phyloP scores from a whole-genome alignment of 1,140 invertebrate species.

The Drosophila bipectinata region DNA sequence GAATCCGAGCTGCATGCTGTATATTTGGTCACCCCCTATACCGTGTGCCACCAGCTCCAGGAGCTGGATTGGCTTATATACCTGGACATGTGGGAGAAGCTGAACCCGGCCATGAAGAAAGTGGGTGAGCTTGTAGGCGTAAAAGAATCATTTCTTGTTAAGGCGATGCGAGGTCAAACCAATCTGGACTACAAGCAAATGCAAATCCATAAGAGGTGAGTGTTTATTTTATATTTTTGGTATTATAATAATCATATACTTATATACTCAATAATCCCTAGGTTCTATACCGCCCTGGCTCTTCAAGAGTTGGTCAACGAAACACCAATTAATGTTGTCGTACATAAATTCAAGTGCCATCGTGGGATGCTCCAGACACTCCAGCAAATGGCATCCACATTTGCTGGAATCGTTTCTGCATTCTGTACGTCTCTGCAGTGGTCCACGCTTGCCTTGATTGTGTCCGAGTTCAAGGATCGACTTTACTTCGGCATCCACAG shows the following conservation, averaged over 20 bases:
- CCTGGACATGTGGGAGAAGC: slow-evolving; percentile 92
- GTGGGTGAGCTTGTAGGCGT: slow-evolving; percentile 97
- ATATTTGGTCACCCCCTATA: slow-evolving; percentile 96
- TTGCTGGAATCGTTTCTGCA: slow-evolving; percentile 95
- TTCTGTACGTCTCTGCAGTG: slow-evolving; percentile 97
- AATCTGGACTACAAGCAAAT: slow-evolving; percentile 84
- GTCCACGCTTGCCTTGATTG: slow-evolving; percentile 94
- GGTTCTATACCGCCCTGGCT: slow-evolving; percentile 97
- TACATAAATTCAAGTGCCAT: slow-evolving; percentile 92
- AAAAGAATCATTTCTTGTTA: slow-evolving; percentile 93
- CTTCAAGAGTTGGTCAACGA: slow-evolving; percentile 97
- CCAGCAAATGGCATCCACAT: slow-evolving; percentile 97
- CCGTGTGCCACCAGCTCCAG: slow-evolving; percentile 90
- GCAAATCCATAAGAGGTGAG: slow-evolving; percentile 86
- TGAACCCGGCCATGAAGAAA: slow-evolving; percentile 91
- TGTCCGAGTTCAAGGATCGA: slow-evolving; percentile 96
- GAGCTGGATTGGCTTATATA: slow-evolving; percentile 95
- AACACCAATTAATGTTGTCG: slow-evolving; percentile 91
- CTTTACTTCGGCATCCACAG: slow-evolving; percentile 97
- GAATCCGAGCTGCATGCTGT: slow-evolving; percentile 98
- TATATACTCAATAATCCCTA: slow-evolving; percentile 31
- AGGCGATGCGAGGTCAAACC: slow-evolving; percentile 89
- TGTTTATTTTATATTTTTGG: not conserved
- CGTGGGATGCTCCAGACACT: slow-evolving; percentile 95
- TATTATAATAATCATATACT: not conserved